Evolutionary conservation across 2,113 vertebrate genomes (phyloP).

Genomic region (Gallinago media): DNA sequence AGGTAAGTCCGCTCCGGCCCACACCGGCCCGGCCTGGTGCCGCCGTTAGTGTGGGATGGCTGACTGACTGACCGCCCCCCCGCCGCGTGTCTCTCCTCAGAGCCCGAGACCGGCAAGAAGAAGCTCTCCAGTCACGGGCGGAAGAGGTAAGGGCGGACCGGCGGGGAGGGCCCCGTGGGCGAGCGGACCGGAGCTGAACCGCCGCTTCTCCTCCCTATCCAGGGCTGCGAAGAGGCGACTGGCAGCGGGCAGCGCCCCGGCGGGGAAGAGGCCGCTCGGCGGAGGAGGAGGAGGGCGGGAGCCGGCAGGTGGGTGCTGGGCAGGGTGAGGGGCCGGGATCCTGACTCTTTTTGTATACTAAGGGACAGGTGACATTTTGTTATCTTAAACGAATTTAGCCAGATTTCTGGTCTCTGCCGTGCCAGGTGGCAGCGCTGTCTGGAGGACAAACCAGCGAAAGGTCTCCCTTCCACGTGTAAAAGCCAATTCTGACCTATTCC

Average conservation of each 20-base stretch:
- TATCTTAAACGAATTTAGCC: rapidly evolving
- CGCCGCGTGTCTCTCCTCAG: neutral
- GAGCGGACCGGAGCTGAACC: neutral
- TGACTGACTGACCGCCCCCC: neutral
- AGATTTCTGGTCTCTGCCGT: rapidly evolving
- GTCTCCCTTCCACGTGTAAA: rapidly evolving
- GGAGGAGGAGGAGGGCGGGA: neutral
- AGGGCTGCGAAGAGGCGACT: conserved; percentile 78
- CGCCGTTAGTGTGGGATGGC: neutral
- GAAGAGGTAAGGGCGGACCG: conserved; percentile 79
- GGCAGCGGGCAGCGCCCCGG: neutral
- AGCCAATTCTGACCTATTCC: rapidly evolving
- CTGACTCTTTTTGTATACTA: rapidly evolving
- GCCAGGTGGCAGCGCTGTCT: neutral
- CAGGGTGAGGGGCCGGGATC: rapidly evolving
- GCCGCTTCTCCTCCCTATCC: neutral
- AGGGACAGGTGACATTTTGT: rapidly evolving
- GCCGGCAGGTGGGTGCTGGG: neutral
- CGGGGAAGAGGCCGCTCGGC: neutral
- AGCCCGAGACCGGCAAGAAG: conserved; percentile 63
- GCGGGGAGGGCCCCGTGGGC: conserved; percentile 70
- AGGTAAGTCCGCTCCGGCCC: conserved; percentile 61
- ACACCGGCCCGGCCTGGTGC: neutral
- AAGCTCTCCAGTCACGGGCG: conserved; percentile 87
- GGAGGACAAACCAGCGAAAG: neutral